phyloP scores from a whole-genome alignment of 2,797 vertebrate species.

The Emys orbicularis region DNA sequence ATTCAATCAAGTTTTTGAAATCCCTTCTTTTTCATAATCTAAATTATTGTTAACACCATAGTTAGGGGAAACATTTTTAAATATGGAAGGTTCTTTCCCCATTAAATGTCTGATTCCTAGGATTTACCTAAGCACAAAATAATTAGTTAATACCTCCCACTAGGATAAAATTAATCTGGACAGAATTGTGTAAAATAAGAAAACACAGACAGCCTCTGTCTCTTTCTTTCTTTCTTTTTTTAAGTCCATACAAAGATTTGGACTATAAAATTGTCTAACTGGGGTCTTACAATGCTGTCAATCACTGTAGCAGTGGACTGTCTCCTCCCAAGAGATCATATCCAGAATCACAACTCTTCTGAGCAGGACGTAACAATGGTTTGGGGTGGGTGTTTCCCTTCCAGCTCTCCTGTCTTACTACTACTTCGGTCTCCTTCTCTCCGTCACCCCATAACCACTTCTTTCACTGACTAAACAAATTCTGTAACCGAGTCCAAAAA shows the following conservation, averaged over 20 bases:
- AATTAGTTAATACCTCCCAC: not conserved
- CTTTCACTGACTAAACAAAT: not conserved
- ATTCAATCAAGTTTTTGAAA: constrained; percentile 71
- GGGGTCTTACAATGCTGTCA: not conserved
- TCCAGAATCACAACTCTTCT: not conserved
- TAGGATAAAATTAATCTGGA: not conserved
- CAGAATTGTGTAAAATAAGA: not conserved
- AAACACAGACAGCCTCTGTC: not conserved
- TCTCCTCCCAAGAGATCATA: not conserved
- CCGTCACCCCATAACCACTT: not conserved
- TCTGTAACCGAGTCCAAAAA: not conserved
- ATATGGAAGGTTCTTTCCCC: not conserved
- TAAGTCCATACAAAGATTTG: not conserved
- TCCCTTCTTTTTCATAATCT: constrained; percentile 50
- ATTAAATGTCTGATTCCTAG: rapidly evolving
- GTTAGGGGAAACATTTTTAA: not conserved
- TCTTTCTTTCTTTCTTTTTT: not conserved
- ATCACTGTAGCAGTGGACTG: not conserved
- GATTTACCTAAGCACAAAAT: not conserved
- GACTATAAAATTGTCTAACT: not conserved
- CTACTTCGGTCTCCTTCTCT: not conserved
- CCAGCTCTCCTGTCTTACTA: not conserved
- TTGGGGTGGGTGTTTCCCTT: rapidly evolving
- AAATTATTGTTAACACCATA: not conserved
- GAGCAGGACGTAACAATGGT: not conserved